These are phyloP conservation scores for Gymnothorax reevesii DNA, from an alignment of 2,797 vertebrate genomes.

Conservation along the genomic window DNA sequence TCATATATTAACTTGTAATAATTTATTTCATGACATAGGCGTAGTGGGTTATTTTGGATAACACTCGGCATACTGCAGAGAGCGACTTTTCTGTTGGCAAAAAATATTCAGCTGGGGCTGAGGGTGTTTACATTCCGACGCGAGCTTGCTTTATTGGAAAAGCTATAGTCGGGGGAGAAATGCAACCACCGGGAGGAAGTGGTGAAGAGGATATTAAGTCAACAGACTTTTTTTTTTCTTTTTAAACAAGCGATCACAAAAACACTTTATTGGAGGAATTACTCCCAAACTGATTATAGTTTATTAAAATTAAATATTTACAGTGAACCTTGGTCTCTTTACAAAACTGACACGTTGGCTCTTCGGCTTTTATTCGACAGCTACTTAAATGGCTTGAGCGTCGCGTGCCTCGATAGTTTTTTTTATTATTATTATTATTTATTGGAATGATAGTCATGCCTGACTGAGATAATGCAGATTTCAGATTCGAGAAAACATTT, in stretches of 20 bases:
- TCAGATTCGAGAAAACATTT: neutral
- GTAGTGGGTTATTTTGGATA: neutral
- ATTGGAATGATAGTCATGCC: neutral
- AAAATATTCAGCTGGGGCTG: neutral
- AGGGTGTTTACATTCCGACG: neutral
- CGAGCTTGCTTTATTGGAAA: slow-evolving; percentile 15
- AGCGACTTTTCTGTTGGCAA: neutral
- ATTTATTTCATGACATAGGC: neutral
- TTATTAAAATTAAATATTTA: slow-evolving; percentile 16
- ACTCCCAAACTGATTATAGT: neutral
- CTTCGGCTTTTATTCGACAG: neutral
- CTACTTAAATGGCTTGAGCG: neutral
- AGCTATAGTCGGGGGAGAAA: neutral
- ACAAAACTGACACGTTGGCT: neutral
- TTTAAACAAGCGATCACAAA: neutral
- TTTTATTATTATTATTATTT: slow-evolving; percentile 3
- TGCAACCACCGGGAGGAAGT: neutral
- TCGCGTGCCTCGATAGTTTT: neutral
- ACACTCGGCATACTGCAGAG: neutral
- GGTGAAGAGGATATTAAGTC: slow-evolving; percentile 5
- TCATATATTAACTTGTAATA: neutral
- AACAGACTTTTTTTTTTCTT: neutral
- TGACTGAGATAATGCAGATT: neutral
- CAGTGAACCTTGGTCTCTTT: neutral
- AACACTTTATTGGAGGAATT: neutral